Evolutionary conservation across 2,113 vertebrate species (phyloP), one percentile per base, ranked within the genome.

Genomic region (Clarias batrachus): DNA sequence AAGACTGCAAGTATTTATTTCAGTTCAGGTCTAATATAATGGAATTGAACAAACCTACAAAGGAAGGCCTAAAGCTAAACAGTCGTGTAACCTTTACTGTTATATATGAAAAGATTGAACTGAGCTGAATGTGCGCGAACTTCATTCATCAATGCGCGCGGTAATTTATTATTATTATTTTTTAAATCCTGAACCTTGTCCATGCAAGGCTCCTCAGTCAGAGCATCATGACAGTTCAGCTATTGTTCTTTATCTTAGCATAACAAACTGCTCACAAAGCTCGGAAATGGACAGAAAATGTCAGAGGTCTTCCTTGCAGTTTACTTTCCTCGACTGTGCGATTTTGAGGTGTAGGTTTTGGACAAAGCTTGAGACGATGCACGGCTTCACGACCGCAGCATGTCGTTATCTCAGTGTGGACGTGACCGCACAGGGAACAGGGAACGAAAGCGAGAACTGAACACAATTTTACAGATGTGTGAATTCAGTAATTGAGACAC

Each of bases 231-330:
- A 33, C 14, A 60, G 27, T 33, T 37, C 56, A 33, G 78, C 3
- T 80, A 80, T 80, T 80, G 78, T 60, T 60, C 78, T 23, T 60
- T 80, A 80, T 80, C 78, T 80, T 80, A 81, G 37, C 78, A 60
- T 30, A 81, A 81, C 30, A 60, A 7, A 14, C 10, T 25, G 7
- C 30, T 62, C 78, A 41, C 78, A 81, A 81, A 81, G 57, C 78
- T 59, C 57, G 57, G 78, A 81, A 81, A 81, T 33, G 33, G 9
- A 6, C 27, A 80, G 57, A 60, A 12, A 60, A 37, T 60, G n/a
- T 21, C 77, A 23, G 17, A 21, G 56, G 27, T 52, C 74, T 56
- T 27, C n/a, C 74, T 77, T 77, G 54, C 52, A 56, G 59, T 81
- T 62, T 81, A 81, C 21, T 81, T 62, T 81, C 57, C 78, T 14